phyloP scores from a whole-genome alignment of 1,140 invertebrate genomes.

The Monomorium pharaonis region DNA sequence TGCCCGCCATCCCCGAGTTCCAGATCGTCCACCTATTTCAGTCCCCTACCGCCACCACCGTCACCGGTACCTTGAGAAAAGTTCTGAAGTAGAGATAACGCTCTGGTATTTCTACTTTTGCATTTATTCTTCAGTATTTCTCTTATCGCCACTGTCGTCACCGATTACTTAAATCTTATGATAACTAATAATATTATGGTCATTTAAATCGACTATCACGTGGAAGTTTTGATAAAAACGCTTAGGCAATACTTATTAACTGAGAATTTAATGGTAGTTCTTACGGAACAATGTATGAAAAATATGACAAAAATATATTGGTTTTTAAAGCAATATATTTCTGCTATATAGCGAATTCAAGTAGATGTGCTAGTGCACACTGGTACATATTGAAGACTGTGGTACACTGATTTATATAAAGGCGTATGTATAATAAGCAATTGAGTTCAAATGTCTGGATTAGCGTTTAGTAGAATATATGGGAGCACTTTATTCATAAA shows the following conservation, averaged over 20 bases:
- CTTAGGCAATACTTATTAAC: not conserved
- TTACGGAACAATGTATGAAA: not conserved
- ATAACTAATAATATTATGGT: not conserved
- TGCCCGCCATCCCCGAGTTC: constrained; percentile 93
- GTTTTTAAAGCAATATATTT: not conserved
- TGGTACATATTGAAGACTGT: not conserved
- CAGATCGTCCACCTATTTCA: constrained; percentile 91
- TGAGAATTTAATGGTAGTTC: not conserved
- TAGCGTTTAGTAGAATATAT: not conserved
- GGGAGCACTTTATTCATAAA: not conserved
- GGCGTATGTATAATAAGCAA: not conserved
- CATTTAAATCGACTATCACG: not conserved
- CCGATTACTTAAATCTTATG: not conserved
- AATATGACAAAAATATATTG: constrained; percentile 8
- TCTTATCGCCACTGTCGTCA: not conserved
- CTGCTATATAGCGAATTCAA: not conserved
- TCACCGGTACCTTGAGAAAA: constrained; percentile 88
- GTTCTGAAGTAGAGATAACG: not conserved
- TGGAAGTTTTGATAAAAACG: not conserved
- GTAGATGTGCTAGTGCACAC: not conserved
- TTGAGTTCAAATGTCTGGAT: not conserved
- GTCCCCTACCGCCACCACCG: constrained; percentile 89
- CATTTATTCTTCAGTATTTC: constrained; percentile 29
- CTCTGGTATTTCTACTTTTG: not conserved
- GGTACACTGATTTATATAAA: not conserved